Percentiles rank a stretch among this genome's conserved stretches.
These are phyloP conservation scores for human (Homo sapiens) DNA, from an alignment of 2,113 vertebrate species.

Conservation along the genomic window GRCh38 chr16:24795501-24796000, in stretches of 20 bases:
- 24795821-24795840: slow-evolving; percentile 45
- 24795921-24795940: slow-evolving; percentile 82
- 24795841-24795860: slow-evolving; percentile 65
- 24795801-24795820: slow-evolving; percentile 38
- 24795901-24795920: slow-evolving; percentile 82
- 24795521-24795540: not conserved
- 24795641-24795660: slow-evolving; percentile 39
- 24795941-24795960: slow-evolving; percentile 81
- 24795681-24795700: slow-evolving; percentile 38
- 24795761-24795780: slow-evolving; percentile 45
- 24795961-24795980: slow-evolving; percentile 79
- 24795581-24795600: not conserved
- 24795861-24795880: slow-evolving; percentile 77
- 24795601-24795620: slow-evolving; percentile 62
- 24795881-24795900: slow-evolving; percentile 82
- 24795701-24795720: slow-evolving; percentile 47
- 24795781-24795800: slow-evolving; percentile 54
- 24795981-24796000: slow-evolving; percentile 78
- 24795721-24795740: slow-evolving; percentile 34
- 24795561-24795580: not conserved
- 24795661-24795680: slow-evolving; percentile 36
- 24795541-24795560: not conserved
- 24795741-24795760: not conserved
- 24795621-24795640: slow-evolving; percentile 55
- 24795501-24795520: not conserved